A percentile compares a stretch with the other conserved stretches of the same genome.
phyloP scores from a whole-genome alignment of 2,113 vertebrate genomes.

The Megaceryle torquata region DNA sequence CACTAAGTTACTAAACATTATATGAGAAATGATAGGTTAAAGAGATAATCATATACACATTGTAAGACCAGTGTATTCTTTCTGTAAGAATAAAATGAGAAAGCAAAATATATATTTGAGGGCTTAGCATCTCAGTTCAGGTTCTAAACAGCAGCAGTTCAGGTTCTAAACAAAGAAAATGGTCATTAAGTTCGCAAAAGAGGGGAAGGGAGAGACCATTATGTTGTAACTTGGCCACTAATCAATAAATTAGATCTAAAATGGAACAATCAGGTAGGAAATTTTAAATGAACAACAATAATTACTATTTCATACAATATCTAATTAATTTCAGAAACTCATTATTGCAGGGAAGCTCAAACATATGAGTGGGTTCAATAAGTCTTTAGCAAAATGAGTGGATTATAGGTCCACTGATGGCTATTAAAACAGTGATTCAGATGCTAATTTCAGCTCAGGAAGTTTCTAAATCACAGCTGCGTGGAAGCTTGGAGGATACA shows the following conservation, averaged over 20 bases:
- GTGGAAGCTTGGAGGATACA: neutral
- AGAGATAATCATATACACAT: constrained; percentile 7
- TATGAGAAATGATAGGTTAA: neutral
- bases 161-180: neutral
- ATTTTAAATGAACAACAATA: constrained; percentile 39
- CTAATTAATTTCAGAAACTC: constrained; percentile 44
- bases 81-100: neutral
- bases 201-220: neutral
- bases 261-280: neutral
- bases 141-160: neutral
- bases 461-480: constrained; percentile 6
- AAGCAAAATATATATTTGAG: neutral
- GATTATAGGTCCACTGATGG: constrained; percentile 30
- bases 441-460: constrained; percentile 35
- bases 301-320: constrained; percentile 24
- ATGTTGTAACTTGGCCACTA: neutral
- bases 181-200: neutral
- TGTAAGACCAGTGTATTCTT: neutral
- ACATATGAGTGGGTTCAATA: neutral
- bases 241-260: constrained; percentile 30
- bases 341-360: neutral
- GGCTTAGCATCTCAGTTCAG: neutral
- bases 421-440: constrained; percentile 25
- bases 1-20: constrained; percentile 4
- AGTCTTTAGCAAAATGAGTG: neutral